Percentiles rank a stretch among this genome's conserved stretches.
Conservation (phyloP, 1,140 invertebrate species). For the Eueides isabella region DNA sequence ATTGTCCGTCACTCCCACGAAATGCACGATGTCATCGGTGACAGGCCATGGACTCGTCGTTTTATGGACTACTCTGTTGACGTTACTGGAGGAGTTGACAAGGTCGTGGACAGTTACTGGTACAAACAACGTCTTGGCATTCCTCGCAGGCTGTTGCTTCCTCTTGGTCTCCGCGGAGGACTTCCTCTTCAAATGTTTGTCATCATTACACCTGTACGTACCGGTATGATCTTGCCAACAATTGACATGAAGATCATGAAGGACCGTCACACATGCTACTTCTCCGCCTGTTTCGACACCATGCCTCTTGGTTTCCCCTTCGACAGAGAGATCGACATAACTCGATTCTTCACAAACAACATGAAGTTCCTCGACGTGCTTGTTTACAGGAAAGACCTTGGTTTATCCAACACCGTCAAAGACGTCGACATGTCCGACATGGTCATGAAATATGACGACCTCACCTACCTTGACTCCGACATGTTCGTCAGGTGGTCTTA, state of each 20-base stretch:
- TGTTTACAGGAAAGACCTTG: slow-evolving; percentile 83
- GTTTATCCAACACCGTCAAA: slow-evolving; percentile 58
- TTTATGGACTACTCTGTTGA: slow-evolving; percentile 73
- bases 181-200: slow-evolving; percentile 85
- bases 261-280: slow-evolving; percentile 78
- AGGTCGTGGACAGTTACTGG: slow-evolving; percentile 79
- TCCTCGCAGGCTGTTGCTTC: slow-evolving; percentile 85
- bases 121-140: slow-evolving; percentile 83
- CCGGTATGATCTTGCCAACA: slow-evolving; percentile 84
- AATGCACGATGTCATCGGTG: slow-evolving; percentile 66
- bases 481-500: slow-evolving; percentile 63
- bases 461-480: slow-evolving; percentile 47
- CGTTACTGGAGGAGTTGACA: slow-evolving; percentile 50
- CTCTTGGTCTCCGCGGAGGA: slow-evolving; percentile 85
- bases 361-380: slow-evolving; percentile 85
- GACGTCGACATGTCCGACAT: slow-evolving; percentile 64
- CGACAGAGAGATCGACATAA: slow-evolving; percentile 84
- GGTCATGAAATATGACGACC: slow-evolving; percentile 70
- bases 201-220: slow-evolving; percentile 84
- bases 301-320: slow-evolving; percentile 87
- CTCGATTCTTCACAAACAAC: slow-evolving; percentile 84
- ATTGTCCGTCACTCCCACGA: slow-evolving; percentile 79
- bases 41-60: slow-evolving; percentile 65
- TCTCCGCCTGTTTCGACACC: slow-evolving; percentile 81
- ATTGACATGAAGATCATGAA: slow-evolving; percentile 70